Percentiles rank a stretch among this genome's conserved stretches.
phyloP scores from a whole-genome alignment of 2,888 invertebrate species.

The Galerucella calmariensis region DNA sequence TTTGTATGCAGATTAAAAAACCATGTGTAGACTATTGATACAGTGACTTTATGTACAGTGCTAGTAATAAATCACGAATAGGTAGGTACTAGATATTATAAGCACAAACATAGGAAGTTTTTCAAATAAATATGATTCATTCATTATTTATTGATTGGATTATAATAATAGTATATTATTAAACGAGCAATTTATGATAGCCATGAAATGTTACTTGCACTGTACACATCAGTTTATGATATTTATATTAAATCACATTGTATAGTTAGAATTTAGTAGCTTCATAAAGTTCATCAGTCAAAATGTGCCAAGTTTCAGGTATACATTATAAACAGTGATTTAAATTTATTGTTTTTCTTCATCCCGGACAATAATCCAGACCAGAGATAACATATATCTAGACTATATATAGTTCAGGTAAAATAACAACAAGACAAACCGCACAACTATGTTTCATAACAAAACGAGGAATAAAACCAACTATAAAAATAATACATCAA shows the following conservation, averaged over 20 bases:
- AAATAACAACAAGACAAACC: too few relatives aligned
- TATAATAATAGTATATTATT: too few relatives aligned
- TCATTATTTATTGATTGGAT: background rate
- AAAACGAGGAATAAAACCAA: too few relatives aligned
- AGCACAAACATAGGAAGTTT: too few relatives aligned
- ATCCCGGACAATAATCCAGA: background rate
- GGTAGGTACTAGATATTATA: too few relatives aligned
- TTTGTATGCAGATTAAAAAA: background rate
- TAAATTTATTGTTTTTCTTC: background rate
- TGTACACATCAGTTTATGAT: constrained; percentile 5
- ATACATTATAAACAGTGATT: background rate
- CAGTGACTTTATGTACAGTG: background rate
- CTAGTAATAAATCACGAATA: background rate
- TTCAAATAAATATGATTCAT: too few relatives aligned
- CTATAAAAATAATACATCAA: background rate
- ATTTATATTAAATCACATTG: background rate
- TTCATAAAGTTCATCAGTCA: constrained; percentile 6
- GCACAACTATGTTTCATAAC: too few relatives aligned
- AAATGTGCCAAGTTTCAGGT: constrained; percentile 22
- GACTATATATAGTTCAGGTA: too few relatives aligned
- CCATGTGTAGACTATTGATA: background rate
- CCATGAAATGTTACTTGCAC: too few relatives aligned
- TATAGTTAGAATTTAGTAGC: constrained; percentile 8
- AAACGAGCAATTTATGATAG: too few relatives aligned
- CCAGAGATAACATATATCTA: too few relatives aligned